Conservation (phyloP, 2,888 invertebrate genomes). For the Andrena bicolor region DNA sequence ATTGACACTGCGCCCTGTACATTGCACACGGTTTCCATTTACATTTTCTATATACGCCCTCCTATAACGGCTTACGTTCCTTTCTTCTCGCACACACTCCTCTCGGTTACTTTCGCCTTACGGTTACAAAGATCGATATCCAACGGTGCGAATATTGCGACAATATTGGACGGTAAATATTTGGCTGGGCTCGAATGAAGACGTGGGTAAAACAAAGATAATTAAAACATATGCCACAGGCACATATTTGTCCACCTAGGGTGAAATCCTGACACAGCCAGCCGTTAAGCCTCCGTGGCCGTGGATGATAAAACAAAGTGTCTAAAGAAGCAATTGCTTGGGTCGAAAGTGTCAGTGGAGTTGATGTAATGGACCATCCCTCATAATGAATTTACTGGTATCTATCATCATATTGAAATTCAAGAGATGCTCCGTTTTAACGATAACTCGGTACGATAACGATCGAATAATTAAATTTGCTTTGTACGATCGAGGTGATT, state of each 20-base stretch:
- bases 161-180: conserved; percentile 14
- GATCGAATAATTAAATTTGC: not conserved
- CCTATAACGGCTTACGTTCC: not conserved
- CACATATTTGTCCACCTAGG: not conserved
- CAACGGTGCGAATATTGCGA: conserved; percentile 1
- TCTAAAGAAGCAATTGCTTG: not conserved
- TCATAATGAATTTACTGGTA: not conserved
- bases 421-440: not conserved
- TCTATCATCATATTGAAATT: not conserved
- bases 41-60: conserved; percentile 26
- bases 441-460: not conserved
- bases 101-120: not conserved
- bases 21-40: conserved; percentile 23
- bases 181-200: not conserved
- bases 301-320: no score
- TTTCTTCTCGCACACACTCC: not conserved
- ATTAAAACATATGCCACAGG: not conserved
- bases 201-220: not conserved
- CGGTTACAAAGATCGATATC: not conserved
- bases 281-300: no score
- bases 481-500: not conserved
- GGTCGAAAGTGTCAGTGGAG: not conserved
- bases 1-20: conserved; percentile 47
- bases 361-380: no score
- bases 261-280: no score